phyloP scores from a whole-genome alignment of 2,888 invertebrate species.

The Dexiosoma caninum region DNA sequence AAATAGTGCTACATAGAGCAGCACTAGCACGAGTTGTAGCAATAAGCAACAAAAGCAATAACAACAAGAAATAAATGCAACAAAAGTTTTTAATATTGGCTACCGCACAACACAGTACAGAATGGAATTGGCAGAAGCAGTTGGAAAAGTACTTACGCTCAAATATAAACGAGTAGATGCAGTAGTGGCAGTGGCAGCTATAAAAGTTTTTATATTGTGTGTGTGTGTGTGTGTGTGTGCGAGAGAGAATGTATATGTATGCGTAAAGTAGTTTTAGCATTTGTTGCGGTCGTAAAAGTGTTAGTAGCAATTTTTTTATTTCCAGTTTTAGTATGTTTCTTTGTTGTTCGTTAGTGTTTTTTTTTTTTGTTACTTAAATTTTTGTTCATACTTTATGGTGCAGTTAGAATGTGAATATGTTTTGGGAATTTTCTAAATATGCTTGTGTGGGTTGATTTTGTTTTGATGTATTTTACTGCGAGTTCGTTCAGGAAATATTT shows the following conservation, averaged over 20 bases:
- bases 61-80: not conserved
- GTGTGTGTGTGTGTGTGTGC: not conserved
- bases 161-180: not conserved
- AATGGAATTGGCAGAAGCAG: not conserved
- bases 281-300: slow-evolving; percentile 56
- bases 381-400: not conserved
- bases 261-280: slow-evolving; percentile 38
- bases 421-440: not conserved
- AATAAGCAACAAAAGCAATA: slow-evolving; percentile 5
- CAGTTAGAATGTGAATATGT: not conserved
- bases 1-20: slow-evolving; percentile 28
- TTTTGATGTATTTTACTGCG: not conserved
- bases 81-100: slow-evolving; percentile 50
- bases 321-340: slow-evolving; percentile 1
- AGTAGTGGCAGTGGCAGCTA: not conserved
- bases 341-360: not conserved
- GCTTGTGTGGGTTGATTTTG: not conserved
- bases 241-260: not conserved
- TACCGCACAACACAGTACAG: not conserved
- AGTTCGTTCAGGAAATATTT: slow-evolving; percentile 28
- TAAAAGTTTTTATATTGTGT: not conserved
- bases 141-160: slow-evolving; percentile 25
- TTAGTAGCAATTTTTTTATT: slow-evolving; percentile 26
- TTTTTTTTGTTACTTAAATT: not conserved
- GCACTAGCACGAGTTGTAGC: not conserved